Evolutionary conservation across 2,888 invertebrate genomes (phyloP).

Genomic region (Acronicta psi): DNA sequence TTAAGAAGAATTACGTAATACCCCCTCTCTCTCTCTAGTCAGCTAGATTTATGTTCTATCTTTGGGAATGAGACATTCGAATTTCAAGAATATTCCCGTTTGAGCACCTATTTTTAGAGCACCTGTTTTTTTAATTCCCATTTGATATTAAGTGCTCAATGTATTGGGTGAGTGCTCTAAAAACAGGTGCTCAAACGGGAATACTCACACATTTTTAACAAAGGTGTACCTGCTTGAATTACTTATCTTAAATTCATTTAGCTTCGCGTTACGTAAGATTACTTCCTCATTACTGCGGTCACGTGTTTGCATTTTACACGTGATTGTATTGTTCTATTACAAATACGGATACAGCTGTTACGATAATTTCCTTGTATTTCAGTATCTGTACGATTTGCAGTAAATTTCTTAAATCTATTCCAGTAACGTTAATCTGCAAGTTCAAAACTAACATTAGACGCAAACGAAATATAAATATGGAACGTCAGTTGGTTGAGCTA

Average conservation of each 20-base stretch:
- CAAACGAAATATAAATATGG: constrained; percentile 14
- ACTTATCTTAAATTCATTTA: constrained; percentile 27
- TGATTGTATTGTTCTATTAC: constrained; percentile 42
- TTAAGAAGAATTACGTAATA: too few species aligned
- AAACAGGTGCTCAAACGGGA: too few species aligned
- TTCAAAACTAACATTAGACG: constrained; percentile 12
- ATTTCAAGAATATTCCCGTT: too few species aligned
- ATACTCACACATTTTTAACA: too few species aligned
- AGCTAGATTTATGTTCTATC: background rate
- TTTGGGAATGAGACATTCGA: background rate
- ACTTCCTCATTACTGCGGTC: constrained; percentile 62
- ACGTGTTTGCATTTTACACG: constrained; percentile 57
- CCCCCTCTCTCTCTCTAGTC: too few species aligned
- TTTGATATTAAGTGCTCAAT: too few species aligned
- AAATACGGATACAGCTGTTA: constrained; percentile 25
- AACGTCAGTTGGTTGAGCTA: constrained; percentile 49
- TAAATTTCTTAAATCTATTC: constrained; percentile 6
- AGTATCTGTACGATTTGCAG: constrained; percentile 7
- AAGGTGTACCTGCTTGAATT: background rate
- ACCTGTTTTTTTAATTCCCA: too few species aligned
- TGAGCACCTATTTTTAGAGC: too few species aligned
- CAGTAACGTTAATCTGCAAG: background rate
- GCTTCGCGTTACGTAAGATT: constrained; percentile 55
- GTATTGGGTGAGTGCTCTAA: too few species aligned
- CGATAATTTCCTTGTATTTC: constrained; percentile 16